Percentiles rank a stretch among this genome's conserved stretches.
Evolutionary conservation across 2,797 vertebrate species (phyloP).

Genomic region (Rhinogobio ventralis): DNA sequence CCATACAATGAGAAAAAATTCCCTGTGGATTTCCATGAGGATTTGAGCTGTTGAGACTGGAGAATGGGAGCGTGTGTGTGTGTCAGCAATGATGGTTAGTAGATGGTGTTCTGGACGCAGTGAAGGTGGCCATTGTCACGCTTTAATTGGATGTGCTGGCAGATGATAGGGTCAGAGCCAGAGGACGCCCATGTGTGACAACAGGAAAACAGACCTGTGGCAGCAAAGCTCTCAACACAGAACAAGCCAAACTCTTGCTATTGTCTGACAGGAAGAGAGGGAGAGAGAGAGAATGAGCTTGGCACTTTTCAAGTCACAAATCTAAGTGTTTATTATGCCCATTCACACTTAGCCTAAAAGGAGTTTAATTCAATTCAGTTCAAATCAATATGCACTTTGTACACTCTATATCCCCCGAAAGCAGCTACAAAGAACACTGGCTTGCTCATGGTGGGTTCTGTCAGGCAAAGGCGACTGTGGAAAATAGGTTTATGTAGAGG

Average conservation of each 20-base stretch:
- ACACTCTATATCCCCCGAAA: not conserved
- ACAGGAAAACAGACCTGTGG: conserved; percentile 25
- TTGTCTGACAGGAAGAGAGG: conserved; percentile 17
- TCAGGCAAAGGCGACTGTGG: not conserved
- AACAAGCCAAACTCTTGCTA: not conserved
- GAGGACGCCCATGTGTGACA: conserved; percentile 26
- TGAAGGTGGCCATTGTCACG: conserved; percentile 24
- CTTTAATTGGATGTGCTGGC: conserved; percentile 23
- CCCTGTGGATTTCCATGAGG: not conserved
- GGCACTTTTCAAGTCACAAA: conserved; percentile 12
- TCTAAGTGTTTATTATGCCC: conserved; percentile 4
- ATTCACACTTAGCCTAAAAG: not conserved
- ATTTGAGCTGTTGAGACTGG: not conserved
- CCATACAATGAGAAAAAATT: not conserved
- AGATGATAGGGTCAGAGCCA: conserved; percentile 22
- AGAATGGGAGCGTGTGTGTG: not conserved
- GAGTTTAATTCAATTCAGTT: not conserved
- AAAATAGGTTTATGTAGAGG: not conserved
- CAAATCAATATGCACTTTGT: not conserved
- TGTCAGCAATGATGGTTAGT: conserved; percentile 16
- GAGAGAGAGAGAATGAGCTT: not conserved
- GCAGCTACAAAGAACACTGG: not conserved
- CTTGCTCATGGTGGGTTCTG: too few relatives aligned
- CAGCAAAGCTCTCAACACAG: not conserved
- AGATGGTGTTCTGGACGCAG: not conserved